phyloP scores from a whole-genome alignment of 1,140 invertebrate genomes.

The Hermetia illucens region DNA sequence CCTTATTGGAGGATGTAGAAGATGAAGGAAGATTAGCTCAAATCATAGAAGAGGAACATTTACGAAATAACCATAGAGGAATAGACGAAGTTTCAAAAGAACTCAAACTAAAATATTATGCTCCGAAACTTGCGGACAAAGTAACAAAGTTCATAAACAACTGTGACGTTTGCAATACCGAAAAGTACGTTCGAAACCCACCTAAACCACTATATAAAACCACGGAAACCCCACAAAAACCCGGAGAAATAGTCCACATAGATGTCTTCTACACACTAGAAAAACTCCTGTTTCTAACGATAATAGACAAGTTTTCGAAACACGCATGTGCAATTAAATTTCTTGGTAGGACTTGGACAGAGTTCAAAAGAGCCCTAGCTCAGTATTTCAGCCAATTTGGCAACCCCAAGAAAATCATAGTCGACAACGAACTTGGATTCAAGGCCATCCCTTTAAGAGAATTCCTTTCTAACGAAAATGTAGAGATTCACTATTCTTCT shows the following conservation, averaged over 20 bases:
- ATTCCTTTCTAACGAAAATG: not conserved
- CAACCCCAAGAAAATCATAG: not conserved
- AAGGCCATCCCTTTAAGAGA: not conserved
- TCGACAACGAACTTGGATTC: not conserved
- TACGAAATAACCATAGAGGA: constrained; percentile 4
- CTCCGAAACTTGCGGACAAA: constrained; percentile 1
- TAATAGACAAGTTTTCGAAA: not conserved
- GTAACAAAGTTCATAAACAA: constrained; percentile 7
- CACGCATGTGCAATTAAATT: not conserved
- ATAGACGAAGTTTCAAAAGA: constrained; percentile 4
- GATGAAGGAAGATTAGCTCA: not conserved
- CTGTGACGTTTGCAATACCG: constrained; percentile 4
- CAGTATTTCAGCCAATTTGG: not conserved
- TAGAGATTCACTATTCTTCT: not conserved
- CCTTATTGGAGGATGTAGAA: too few relatives aligned
- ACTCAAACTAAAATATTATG: constrained; percentile 3
- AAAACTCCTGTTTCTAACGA: not conserved
- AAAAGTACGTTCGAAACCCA: not conserved
- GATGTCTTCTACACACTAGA: not conserved
- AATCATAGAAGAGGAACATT: constrained; percentile 4
- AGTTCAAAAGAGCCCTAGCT: not conserved
- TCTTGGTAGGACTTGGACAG: not conserved
- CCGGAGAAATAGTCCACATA: not conserved
- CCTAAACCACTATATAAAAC: not conserved
- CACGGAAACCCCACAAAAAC: not conserved